Evolutionary conservation across 2,888 invertebrate genomes (phyloP).

Genomic region (Apotomis betuletana): DNA sequence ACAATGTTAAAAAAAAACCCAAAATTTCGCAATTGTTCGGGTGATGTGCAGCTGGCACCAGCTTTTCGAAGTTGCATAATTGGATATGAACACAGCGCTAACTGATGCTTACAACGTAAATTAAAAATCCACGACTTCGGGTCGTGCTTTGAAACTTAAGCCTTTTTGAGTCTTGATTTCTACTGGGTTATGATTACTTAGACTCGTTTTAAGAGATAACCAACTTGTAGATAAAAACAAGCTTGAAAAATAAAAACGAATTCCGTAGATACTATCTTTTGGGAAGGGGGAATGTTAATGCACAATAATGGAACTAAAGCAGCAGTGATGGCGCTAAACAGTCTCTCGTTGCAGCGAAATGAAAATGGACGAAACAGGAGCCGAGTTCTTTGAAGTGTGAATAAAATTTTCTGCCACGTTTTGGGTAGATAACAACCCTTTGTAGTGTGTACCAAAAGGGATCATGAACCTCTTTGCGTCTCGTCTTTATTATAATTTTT

Average conservation of each 20-base stretch:
- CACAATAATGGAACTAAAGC: constrained; percentile 14
- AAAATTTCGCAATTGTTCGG: no score
- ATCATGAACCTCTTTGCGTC: constrained; percentile 7
- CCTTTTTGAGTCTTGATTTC: no score
- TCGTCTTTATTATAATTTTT: constrained; percentile 19
- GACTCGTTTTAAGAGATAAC: background rate
- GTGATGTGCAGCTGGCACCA: no score
- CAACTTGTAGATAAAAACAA: background rate
- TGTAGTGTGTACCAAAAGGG: constrained; percentile 26
- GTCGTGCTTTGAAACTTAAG: no score
- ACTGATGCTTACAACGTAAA: no score
- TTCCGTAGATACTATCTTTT: background rate
- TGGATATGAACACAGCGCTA: no score
- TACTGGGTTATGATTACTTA: no score
- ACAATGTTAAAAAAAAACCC: no score
- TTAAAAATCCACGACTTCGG: no score
- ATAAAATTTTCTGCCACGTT: constrained; percentile 27
- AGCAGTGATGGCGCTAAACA: constrained; percentile 27
- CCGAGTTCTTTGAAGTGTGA: constrained; percentile 36
- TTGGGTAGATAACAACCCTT: constrained; percentile 32
- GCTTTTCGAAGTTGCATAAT: no score
- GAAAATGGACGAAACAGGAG: constrained; percentile 20
- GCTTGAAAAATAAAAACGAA: background rate
- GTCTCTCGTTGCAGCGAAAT: constrained; percentile 19
- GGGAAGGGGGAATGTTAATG: constrained; percentile 12